Base-by-base conservation (phyloP, 2,797 vertebrate species). In the Sebastes minor region DNA sequence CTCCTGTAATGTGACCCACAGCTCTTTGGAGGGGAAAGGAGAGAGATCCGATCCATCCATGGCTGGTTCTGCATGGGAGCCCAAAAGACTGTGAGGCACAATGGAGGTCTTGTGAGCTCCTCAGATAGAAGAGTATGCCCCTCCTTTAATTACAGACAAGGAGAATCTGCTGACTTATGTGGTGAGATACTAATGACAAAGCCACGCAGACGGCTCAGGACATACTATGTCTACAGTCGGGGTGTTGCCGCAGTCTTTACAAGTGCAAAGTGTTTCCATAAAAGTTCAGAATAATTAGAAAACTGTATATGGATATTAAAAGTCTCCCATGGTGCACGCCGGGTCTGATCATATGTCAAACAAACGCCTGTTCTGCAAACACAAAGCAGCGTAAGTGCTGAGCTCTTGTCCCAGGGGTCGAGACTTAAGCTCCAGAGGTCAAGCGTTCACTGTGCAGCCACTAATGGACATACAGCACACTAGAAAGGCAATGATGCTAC, bases 101-200 rank as follows among this genome's bases (percentile, higher is more conserved):
- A 94, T 81, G 67, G 85, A 86, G 57, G 88, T 90, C 79, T 85
- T 94, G 88, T 94, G 72, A 84, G 74, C 52, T 4, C 2, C 53
- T 71, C 28, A 56, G 74, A 87, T 66, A 64, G 83, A 70, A 80
- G 80, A 80, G 71, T 77, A 76, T 13, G 71, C 53, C 56, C n/a
- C 71, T 65, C 70, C 61, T 83, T 88, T 90, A 92, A 92, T 93
- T 91, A 91, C 57, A 82, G 76, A 74, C 52, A 2, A 69, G 59
- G 38, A 74, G 60, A 89, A 90, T 82, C 86, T 91, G 92, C 87
- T 88, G 89, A 93, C 66, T 92, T 84, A 74, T 71, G 80, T 46
- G 55, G 80, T 33, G 57, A 86, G 76, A 89, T 71, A 59, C 66
- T 82, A 86, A 86, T 69, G 76, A 79, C 76, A 74, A 63, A 81